Percentiles rank a stretch among this genome's conserved stretches.
Conservation (phyloP, 2,888 invertebrate genomes). For the Erebia aethiops region DNA sequence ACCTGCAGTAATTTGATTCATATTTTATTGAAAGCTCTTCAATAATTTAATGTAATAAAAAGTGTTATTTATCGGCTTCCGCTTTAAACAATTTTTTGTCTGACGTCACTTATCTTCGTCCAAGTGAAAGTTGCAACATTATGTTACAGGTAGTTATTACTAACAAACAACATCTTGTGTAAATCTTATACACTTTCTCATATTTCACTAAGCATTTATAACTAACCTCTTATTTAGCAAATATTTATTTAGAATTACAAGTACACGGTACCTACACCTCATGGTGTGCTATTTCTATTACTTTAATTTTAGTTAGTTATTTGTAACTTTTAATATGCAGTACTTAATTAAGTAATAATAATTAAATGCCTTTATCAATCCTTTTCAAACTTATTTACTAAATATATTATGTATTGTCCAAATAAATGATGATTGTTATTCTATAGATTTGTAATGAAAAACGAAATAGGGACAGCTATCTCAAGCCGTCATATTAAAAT, state of each 20-base stretch:
- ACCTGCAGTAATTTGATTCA: too few species aligned
- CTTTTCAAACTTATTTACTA: not conserved
- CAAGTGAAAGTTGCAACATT: conserved; percentile 12
- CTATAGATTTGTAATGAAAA: conserved; percentile 4
- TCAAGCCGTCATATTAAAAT: not conserved
- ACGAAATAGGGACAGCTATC: not conserved
- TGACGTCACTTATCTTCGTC: conserved; percentile 9
- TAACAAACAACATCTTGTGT: not conserved
- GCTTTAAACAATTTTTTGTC: conserved; percentile 1
- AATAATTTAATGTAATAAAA: too few species aligned
- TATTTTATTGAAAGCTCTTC: too few species aligned
- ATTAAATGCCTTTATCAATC: not conserved
- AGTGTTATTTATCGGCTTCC: conserved; percentile 3
- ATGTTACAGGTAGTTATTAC: not conserved
- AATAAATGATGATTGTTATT: conserved; percentile 2
- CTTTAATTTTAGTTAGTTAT: too few species aligned
- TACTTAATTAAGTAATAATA: not conserved
- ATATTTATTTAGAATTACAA: not conserved
- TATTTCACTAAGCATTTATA: not conserved
- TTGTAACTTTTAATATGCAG: too few species aligned
- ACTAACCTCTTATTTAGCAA: not conserved
- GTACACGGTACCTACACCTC: not conserved
- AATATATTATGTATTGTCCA: not conserved
- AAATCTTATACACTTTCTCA: conserved; percentile 9
- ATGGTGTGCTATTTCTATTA: too few species aligned